Evolutionary conservation across 2,113 vertebrate species (phyloP).

Genomic region (Sorex fumeus): DNA sequence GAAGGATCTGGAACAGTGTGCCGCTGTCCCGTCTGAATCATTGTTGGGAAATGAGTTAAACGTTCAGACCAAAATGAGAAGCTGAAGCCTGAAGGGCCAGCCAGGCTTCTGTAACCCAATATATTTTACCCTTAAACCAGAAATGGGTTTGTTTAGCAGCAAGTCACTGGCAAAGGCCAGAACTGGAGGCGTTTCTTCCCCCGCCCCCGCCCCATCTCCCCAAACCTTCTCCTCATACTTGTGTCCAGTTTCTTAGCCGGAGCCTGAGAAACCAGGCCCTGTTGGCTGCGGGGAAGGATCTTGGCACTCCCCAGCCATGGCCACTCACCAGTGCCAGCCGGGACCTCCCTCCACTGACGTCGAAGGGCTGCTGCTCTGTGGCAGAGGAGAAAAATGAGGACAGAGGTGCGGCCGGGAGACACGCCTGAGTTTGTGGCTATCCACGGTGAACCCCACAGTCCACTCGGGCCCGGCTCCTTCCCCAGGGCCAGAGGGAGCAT

Average conservation of each 20-base stretch:
- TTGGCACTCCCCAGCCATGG: conserved; percentile 40
- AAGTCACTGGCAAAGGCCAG: conserved; percentile 83
- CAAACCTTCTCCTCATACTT: conserved; percentile 50
- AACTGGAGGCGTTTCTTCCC: conserved; percentile 80
- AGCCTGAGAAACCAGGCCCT: conserved; percentile 61
- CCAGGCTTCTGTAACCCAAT: conserved; percentile 81
- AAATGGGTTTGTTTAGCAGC: conserved; percentile 82
- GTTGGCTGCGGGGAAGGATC: neutral
- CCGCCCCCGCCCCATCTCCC: conserved; percentile 69
- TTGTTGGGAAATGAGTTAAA: conserved; percentile 79
- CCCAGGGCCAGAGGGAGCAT: neutral
- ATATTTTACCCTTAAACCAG: conserved; percentile 86
- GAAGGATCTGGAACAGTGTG: conserved; percentile 64
- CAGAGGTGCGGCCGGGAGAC: neutral
- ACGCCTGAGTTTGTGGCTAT: neutral
- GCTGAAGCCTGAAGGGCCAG: conserved; percentile 76
- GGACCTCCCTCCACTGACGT: neutral
- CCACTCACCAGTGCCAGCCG: neutral
- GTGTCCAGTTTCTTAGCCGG: conserved; percentile 49
- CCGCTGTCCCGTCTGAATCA: conserved; percentile 70
- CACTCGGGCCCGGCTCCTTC: neutral
- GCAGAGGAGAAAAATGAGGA: conserved; percentile 35
- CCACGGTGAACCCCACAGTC: neutral
- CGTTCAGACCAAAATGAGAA: conserved; percentile 79
- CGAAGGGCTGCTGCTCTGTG: neutral